Conservation (phyloP, 2,113 vertebrate species). For the Onychostruthus taczanowskii region DNA sequence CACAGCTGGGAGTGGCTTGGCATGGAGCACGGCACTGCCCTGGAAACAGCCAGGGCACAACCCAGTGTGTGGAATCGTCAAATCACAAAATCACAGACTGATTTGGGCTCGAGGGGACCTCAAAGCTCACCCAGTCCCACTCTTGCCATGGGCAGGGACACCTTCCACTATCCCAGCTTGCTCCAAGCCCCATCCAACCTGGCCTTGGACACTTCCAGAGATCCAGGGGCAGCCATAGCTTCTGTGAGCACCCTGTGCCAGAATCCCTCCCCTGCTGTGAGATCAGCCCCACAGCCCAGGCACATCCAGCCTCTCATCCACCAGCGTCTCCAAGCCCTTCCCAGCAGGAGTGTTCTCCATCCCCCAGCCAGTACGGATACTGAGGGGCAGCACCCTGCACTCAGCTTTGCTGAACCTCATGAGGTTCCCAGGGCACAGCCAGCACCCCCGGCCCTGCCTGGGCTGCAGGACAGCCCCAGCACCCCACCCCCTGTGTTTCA, state of each 20-base stretch:
- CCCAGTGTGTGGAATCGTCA: not conserved
- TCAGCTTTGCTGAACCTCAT: not conserved
- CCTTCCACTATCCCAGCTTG: not conserved
- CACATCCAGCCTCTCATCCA: not conserved
- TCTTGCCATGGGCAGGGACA: not conserved
- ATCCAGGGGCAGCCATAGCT: not conserved
- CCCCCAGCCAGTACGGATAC: not conserved
- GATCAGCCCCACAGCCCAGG: rapidly evolving
- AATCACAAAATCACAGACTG: not conserved
- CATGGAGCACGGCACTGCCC: not conserved
- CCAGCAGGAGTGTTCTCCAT: not conserved
- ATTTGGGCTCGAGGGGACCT: not conserved
- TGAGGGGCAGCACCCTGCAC: not conserved
- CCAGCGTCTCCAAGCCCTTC: not conserved
- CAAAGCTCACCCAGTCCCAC: not conserved
- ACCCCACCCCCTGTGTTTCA: not conserved
- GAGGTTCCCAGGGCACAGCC: not conserved
- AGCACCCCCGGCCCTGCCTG: not conserved
- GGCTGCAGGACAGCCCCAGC: not conserved
- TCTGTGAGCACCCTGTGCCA: not conserved
- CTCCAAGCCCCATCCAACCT: not conserved
- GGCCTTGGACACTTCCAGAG: not conserved
- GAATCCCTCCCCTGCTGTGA: not conserved
- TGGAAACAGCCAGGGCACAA: not conserved
- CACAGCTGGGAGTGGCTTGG: not conserved